Evolutionary conservation across 2,797 vertebrate species (phyloP).

Genomic region (Scarus forsteni): DNA sequence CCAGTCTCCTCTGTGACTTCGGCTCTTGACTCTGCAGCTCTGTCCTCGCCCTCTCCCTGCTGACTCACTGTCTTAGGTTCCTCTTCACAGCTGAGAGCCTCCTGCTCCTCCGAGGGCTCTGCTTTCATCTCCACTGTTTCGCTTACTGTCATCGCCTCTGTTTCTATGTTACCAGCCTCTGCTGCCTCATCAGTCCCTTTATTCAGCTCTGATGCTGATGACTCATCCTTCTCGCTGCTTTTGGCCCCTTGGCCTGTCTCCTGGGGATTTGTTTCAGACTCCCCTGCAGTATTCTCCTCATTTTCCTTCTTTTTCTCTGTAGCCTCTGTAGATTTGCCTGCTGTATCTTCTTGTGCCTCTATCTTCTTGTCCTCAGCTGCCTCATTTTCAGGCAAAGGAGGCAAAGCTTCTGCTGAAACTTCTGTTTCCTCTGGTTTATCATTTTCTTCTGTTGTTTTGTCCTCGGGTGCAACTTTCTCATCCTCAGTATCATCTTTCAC

Average conservation of each 20-base stretch:
- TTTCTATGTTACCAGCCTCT: constrained; percentile 45
- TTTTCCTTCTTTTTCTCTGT: constrained; percentile 34
- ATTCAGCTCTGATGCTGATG: constrained; percentile 35
- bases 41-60: constrained; percentile 40
- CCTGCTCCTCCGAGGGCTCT: constrained; percentile 61
- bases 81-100: constrained; percentile 67
- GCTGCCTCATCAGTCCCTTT: constrained; percentile 54
- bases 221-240: constrained; percentile 58
- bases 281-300: constrained; percentile 19
- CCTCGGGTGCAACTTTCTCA: constrained; percentile 28
- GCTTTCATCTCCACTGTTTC: constrained; percentile 65
- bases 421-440: constrained; percentile 32
- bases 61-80: constrained; percentile 46
- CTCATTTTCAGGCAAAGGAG: constrained; percentile 25
- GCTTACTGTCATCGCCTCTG: constrained; percentile 33
- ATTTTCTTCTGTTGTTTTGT: constrained; percentile 24
- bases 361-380: constrained; percentile 40
- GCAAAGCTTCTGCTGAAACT: constrained; percentile 2
- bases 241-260: constrained; percentile 38
- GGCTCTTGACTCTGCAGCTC: constrained; percentile 29
- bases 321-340: constrained; percentile 20
- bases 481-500: constrained; percentile 20
- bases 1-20: constrained; percentile 45
- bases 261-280: constrained; percentile 23
- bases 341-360: constrained; percentile 36